Evolutionary conservation across 2,888 invertebrate genomes (phyloP).

Genomic region (Drosophila acutilabella): DNA sequence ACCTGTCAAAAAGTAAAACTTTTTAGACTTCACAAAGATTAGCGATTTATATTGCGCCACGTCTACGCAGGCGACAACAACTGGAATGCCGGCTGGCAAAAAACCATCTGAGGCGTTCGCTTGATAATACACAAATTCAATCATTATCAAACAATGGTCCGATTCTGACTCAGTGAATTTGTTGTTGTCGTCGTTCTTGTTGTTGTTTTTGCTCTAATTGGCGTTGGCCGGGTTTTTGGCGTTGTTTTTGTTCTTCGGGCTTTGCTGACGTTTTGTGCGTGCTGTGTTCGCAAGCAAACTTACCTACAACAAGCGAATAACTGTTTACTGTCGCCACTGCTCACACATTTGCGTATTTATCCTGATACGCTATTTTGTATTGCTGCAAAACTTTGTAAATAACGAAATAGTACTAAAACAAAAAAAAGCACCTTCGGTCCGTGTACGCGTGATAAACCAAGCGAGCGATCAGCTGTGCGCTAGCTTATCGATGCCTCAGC

Average conservation of each 20-base stretch:
- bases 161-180: constrained; percentile 65
- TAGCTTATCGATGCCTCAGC: constrained; percentile 36
- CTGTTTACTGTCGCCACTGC: constrained; percentile 33
- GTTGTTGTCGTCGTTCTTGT: constrained; percentile 19
- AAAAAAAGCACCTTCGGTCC: constrained; percentile 46
- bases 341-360: constrained; percentile 60
- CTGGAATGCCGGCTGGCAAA: constrained; percentile 51
- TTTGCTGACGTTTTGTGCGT: constrained; percentile 18
- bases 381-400: constrained; percentile 64
- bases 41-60: constrained; percentile 62
- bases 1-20: constrained; percentile 25
- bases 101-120: constrained; percentile 39
- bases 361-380: constrained; percentile 18
- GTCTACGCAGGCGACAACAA: constrained; percentile 63
- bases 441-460: constrained; percentile 60
- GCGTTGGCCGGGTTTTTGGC: constrained; percentile 45
- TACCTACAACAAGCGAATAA: constrained; percentile 52
- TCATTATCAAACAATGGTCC: constrained; percentile 61
- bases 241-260: constrained; percentile 25
- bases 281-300: constrained; percentile 8
- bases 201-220: constrained; percentile 48
- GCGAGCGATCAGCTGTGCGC: constrained; percentile 40
- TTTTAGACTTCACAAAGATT: constrained; percentile 52
- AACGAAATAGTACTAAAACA: constrained; percentile 37
- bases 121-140: constrained; percentile 68